phyloP scores from a whole-genome alignment of 2,888 invertebrate genomes.

The Drosophila affinis region DNA sequence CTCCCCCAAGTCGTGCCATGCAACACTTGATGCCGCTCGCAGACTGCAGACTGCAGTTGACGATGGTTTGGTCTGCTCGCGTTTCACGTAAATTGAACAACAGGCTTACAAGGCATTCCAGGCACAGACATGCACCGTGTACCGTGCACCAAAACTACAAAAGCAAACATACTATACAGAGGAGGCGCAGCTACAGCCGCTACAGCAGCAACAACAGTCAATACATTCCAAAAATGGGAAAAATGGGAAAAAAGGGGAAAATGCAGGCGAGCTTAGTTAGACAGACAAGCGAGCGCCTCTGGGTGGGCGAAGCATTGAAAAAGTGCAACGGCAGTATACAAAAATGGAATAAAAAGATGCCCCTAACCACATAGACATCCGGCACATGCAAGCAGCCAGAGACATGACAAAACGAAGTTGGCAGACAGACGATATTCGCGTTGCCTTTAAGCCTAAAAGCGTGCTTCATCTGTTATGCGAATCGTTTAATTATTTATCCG shows the following conservation, averaged over 20 bases:
- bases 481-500: constrained; percentile 82
- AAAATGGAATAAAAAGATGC: constrained; percentile 29
- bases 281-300: constrained; percentile 28
- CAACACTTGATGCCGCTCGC: constrained; percentile 60
- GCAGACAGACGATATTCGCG: constrained; percentile 46
- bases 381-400: constrained; percentile 43
- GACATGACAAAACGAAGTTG: constrained; percentile 21
- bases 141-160: constrained; percentile 48
- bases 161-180: constrained; percentile 38
- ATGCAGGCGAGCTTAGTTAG: constrained; percentile 62
- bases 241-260: constrained; percentile 46
- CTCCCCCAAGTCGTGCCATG: constrained; percentile 18
- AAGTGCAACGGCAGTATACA: constrained; percentile 60
- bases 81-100: constrained; percentile 77
- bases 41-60: constrained; percentile 72
- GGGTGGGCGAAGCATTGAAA: constrained; percentile 55
- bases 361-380: constrained; percentile 32
- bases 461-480: constrained; percentile 80
- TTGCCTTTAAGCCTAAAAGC: constrained; percentile 75
- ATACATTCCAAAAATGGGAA: constrained; percentile 59
- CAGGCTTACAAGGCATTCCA: constrained; percentile 55
- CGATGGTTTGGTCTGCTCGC: constrained; percentile 58
- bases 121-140: constrained; percentile 27
- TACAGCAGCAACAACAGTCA: constrained; percentile 30
- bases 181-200: constrained; percentile 1